Percentiles rank a stretch among this genome's conserved stretches.
Conservation (phyloP, 2,888 invertebrate genomes). For the Drosophila phalerata region DNA sequence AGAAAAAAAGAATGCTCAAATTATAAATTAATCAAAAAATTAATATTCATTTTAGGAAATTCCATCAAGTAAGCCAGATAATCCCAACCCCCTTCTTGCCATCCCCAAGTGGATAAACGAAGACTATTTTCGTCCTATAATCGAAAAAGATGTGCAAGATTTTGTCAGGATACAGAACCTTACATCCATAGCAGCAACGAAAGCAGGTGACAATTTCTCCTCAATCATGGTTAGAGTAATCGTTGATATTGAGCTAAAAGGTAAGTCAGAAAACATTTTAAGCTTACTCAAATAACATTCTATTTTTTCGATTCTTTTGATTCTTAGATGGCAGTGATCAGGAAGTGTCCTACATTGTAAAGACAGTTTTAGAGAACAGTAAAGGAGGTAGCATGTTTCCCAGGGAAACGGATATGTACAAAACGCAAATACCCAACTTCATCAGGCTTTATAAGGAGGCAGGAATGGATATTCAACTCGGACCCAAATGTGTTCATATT, state of each 20-base stretch:
- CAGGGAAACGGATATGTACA: constrained; percentile 78
- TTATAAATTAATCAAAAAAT: not conserved
- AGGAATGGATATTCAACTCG: constrained; percentile 67
- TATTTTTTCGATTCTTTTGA: too few species aligned
- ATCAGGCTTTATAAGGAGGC: constrained; percentile 68
- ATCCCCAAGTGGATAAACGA: constrained; percentile 78
- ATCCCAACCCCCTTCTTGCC: constrained; percentile 70
- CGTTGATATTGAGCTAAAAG: constrained; percentile 72
- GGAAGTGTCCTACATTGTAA: constrained; percentile 75
- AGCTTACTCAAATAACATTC: not conserved
- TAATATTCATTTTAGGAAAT: constrained; percentile 30
- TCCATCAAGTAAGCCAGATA: constrained; percentile 32
- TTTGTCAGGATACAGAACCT: constrained; percentile 62
- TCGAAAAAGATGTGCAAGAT: constrained; percentile 62
- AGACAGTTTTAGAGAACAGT: constrained; percentile 65
- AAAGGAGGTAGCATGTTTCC: constrained; percentile 72
- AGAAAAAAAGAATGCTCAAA: not conserved
- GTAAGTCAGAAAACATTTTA: constrained; percentile 33
- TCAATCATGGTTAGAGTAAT: constrained; percentile 79
- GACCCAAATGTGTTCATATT: constrained; percentile 70
- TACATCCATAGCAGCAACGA: constrained; percentile 73
- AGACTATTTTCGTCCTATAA: constrained; percentile 68
- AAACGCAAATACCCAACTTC: constrained; percentile 70
- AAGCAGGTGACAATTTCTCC: constrained; percentile 82
- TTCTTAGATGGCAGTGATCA: constrained; percentile 56